phyloP scores from a whole-genome alignment of 2,113 vertebrate genomes.

The Sisor rabdophorus region DNA sequence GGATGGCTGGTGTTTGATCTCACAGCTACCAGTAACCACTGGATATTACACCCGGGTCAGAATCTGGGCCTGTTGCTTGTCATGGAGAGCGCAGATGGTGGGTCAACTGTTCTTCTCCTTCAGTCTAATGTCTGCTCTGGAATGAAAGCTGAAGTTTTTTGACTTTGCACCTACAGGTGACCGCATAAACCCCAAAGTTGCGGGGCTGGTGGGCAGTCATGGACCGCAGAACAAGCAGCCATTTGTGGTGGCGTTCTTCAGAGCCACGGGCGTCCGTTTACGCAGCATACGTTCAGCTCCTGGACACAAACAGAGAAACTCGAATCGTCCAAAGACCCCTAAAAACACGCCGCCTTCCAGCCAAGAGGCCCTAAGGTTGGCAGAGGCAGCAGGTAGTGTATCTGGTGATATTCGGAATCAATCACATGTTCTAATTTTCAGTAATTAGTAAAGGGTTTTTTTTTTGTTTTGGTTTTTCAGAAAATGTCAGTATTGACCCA shows the following conservation, averaged over 20 bases:
- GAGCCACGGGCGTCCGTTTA: conserved; percentile 85
- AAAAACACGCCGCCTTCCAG: conserved; percentile 64
- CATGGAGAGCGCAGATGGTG: conserved; percentile 80
- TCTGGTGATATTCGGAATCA: neutral
- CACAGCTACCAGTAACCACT: conserved; percentile 87
- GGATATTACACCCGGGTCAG: conserved; percentile 86
- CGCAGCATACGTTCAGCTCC: conserved; percentile 82
- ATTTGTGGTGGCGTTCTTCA: conserved; percentile 94
- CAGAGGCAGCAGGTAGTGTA: conserved; percentile 75
- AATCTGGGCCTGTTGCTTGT: conserved; percentile 88
- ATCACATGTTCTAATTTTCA: neutral
- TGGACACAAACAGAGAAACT: conserved; percentile 79
- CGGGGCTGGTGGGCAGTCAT: conserved; percentile 77
- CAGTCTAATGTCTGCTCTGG: neutral
- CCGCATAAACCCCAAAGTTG: conserved; percentile 78
- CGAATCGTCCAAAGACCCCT: conserved; percentile 79
- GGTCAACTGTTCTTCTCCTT: conserved; percentile 51
- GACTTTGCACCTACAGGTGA: conserved; percentile 70
- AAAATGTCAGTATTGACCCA: conserved; percentile 81
- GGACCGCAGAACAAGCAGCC: conserved; percentile 90
- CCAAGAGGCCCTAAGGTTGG: conserved; percentile 82
- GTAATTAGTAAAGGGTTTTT: neutral
- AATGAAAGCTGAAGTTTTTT: neutral
- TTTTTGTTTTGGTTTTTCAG: conserved; percentile 68
- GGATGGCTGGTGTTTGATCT: conserved; percentile 96